Evolutionary conservation across 2,888 invertebrate species (phyloP).

Genomic region (Abrostola tripartita): DNA sequence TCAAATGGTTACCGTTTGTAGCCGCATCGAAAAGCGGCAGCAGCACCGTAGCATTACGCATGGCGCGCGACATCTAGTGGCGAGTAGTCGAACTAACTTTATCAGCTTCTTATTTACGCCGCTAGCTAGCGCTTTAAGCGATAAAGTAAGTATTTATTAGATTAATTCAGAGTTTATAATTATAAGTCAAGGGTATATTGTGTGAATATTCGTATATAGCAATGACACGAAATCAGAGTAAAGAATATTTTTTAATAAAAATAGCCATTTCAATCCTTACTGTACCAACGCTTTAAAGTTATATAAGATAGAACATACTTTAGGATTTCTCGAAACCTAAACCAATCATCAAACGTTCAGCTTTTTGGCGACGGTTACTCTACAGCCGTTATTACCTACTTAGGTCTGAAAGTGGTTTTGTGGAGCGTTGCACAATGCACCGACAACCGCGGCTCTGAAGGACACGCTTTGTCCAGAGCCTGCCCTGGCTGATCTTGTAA

Average conservation of each 20-base stretch:
- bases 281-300: neutral
- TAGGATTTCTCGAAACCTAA: neutral
- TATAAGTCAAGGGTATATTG: neutral
- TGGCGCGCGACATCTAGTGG: conserved; percentile 76
- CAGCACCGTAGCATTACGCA: conserved; percentile 65
- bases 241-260: no score
- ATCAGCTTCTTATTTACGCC: conserved; percentile 59
- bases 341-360: conserved; percentile 4
- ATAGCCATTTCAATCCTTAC: no score
- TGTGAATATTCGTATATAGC: no score
- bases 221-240: no score
- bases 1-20: conserved; percentile 65
- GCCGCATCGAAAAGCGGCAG: conserved; percentile 56
- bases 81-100: conserved; percentile 77
- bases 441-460: conserved; percentile 70
- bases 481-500: conserved; percentile 56
- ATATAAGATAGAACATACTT: neutral
- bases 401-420: conserved; percentile 62
- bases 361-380: conserved; percentile 23
- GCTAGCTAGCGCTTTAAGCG: conserved; percentile 43
- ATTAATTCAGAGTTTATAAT: neutral
- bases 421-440: conserved; percentile 69
- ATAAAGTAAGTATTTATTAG: neutral
- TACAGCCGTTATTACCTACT: conserved; percentile 41
- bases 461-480: conserved; percentile 72